Evolutionary conservation across 2,888 invertebrate species (phyloP).

Genomic region (Epiblema foenella): DNA sequence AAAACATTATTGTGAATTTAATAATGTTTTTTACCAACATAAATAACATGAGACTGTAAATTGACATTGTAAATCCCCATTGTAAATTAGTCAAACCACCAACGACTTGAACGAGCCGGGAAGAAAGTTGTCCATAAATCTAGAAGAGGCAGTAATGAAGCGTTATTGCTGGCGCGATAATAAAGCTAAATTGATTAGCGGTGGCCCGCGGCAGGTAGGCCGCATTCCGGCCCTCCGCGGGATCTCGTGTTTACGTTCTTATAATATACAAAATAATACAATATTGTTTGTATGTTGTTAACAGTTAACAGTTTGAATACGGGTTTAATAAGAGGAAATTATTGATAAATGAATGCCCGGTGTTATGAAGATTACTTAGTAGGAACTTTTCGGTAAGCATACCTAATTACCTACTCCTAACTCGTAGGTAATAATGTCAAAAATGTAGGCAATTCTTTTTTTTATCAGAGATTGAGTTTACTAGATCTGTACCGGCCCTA

Average conservation of each 20-base stretch:
- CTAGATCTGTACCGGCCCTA: no score
- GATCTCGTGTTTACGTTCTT: slow-evolving; percentile 10
- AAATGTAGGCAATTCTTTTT: no score
- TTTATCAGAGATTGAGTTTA: no score
- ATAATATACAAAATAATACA: slow-evolving; percentile 3
- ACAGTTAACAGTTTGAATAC: background rate
- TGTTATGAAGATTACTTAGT: background rate
- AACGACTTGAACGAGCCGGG: slow-evolving; percentile 47
- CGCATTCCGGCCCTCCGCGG: slow-evolving; percentile 67
- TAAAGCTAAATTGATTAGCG: slow-evolving; percentile 84
- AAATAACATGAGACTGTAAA: background rate
- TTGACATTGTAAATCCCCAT: slow-evolving; percentile 23
- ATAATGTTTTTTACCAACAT: no score
- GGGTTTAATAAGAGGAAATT: background rate
- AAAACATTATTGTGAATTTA: no score
- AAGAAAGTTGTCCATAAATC: slow-evolving; percentile 72
- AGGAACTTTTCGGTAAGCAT: no score
- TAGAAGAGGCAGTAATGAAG: slow-evolving; percentile 75
- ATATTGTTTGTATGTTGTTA: background rate
- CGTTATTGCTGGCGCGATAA: slow-evolving; percentile 81
- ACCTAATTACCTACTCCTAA: no score
- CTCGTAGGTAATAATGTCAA: no score
- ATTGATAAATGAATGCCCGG: background rate
- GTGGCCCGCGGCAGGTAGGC: slow-evolving; percentile 81
- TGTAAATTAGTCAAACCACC: slow-evolving; percentile 20